These are phyloP conservation scores for Calliphora vomitoria DNA, from an alignment of 2,888 invertebrate species.

Conservation along the genomic window DNA sequence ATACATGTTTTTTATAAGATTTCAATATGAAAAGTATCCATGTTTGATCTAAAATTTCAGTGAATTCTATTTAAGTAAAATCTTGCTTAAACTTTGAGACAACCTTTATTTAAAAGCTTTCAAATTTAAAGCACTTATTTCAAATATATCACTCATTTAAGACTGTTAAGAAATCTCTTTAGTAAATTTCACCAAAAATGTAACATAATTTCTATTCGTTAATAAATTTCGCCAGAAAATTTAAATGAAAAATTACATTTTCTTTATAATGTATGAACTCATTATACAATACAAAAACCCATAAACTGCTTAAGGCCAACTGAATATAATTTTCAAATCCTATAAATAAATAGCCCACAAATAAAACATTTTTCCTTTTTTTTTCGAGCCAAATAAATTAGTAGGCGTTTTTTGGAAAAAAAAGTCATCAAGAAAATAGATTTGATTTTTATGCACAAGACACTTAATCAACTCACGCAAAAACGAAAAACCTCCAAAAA, in stretches of 20 bases:
- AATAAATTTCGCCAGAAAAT: constrained; percentile 10
- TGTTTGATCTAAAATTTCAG: too few species aligned
- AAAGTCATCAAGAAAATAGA: constrained; percentile 60
- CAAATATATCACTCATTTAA: too few species aligned
- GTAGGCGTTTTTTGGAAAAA: constrained; percentile 61
- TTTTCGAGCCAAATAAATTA: constrained; percentile 36
- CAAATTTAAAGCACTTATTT: too few species aligned
- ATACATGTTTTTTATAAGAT: too few species aligned
- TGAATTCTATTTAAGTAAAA: too few species aligned
- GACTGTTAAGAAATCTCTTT: background rate
- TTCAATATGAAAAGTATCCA: too few species aligned
- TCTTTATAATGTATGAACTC: constrained; percentile 39
- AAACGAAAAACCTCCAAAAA: background rate
- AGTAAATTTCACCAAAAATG: background rate
- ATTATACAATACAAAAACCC: constrained; percentile 36
- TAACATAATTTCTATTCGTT: background rate
- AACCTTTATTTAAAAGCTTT: too few species aligned
- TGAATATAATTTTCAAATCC: constrained; percentile 25
- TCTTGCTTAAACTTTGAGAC: too few species aligned
- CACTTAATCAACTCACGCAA: constrained; percentile 51
- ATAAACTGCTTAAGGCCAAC: constrained; percentile 51
- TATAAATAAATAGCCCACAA: constrained; percentile 38
- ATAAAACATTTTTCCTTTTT: constrained; percentile 8
- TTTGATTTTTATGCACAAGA: constrained; percentile 44
- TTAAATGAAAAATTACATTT: background rate